These are phyloP conservation scores for Desmophyllum pertusum DNA, from an alignment of 92 coral and sea anemone genomes.

Conservation along the genomic window DNA sequence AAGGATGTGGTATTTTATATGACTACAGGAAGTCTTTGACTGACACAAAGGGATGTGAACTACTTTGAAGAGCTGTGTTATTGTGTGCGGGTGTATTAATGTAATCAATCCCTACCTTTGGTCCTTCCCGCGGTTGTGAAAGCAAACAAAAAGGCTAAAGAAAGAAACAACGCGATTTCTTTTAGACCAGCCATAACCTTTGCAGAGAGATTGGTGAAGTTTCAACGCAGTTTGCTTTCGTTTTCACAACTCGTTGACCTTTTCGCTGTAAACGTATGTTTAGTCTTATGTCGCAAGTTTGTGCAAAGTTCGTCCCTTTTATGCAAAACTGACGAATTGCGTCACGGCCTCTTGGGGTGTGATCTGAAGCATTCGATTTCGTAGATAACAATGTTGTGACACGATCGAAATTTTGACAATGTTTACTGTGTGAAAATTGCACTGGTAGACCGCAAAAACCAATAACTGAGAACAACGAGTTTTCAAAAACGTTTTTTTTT, in stretches of 20 bases:
- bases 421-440: neutral
- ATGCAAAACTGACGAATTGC: neutral
- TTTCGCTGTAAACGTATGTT: neutral
- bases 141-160: neutral
- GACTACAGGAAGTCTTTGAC: neutral
- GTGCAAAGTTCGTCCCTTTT: neutral
- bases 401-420: constrained; percentile 1
- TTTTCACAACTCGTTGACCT: neutral
- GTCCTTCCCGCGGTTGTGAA: neutral
- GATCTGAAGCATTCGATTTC: constrained; percentile 19
- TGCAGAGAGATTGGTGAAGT: neutral
- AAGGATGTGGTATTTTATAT: neutral
- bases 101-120: neutral
- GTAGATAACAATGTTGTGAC: constrained; percentile 25
- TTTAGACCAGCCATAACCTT: constrained; percentile 25
- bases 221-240: neutral
- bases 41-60: neutral
- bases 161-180: constrained; percentile 2
- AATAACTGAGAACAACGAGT: neutral
- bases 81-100: neutral
- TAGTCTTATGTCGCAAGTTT: constrained; percentile 5
- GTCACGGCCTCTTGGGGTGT: constrained; percentile 12
- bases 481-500: neutral
- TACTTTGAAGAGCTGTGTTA: neutral
- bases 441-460: neutral